Conservation (phyloP, 2,888 invertebrate genomes). For the Gordius sp. region DNA sequence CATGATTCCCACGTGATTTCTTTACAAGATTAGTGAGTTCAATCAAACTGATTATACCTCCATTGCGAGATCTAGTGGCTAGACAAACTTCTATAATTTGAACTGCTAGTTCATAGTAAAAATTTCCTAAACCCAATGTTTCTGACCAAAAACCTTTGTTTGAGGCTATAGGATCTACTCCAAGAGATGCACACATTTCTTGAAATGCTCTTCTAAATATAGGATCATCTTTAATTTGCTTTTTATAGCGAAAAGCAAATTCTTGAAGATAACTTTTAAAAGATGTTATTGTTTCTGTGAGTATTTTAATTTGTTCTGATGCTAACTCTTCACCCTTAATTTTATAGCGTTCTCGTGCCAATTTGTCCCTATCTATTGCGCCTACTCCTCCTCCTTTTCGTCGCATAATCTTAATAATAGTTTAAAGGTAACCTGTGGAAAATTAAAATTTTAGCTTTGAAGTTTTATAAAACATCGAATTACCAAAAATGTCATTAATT, state of each 20-base stretch:
- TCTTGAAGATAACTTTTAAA: slow-evolving; percentile 1
- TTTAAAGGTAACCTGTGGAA: too few species aligned
- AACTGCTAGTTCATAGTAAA: slow-evolving; percentile 14
- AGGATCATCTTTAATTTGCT: not conserved
- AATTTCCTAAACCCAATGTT: not conserved
- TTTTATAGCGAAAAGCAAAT: not conserved
- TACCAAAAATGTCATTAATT: too few species aligned
- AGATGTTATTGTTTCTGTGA: not conserved
- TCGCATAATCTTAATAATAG: too few species aligned
- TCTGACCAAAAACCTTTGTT: not conserved
- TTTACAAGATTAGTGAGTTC: not conserved
- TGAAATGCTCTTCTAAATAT: not conserved
- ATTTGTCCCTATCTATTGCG: not conserved
- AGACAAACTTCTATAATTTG: slow-evolving; percentile 12
- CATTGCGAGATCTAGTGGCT: not conserved
- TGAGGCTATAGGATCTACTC: slow-evolving; percentile 7
- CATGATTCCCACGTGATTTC: not conserved
- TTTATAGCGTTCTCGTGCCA: not conserved
- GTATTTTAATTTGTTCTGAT: not conserved
- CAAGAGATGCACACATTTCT: slow-evolving; percentile 9
- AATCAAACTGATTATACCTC: not conserved
- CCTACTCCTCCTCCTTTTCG: slow-evolving; percentile 1
- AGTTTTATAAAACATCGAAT: too few species aligned
- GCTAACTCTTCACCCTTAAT: not conserved
- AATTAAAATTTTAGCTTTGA: too few species aligned